Conservation (phyloP, 1,140 invertebrate species). For the Neodiprion lecontei region DNA sequence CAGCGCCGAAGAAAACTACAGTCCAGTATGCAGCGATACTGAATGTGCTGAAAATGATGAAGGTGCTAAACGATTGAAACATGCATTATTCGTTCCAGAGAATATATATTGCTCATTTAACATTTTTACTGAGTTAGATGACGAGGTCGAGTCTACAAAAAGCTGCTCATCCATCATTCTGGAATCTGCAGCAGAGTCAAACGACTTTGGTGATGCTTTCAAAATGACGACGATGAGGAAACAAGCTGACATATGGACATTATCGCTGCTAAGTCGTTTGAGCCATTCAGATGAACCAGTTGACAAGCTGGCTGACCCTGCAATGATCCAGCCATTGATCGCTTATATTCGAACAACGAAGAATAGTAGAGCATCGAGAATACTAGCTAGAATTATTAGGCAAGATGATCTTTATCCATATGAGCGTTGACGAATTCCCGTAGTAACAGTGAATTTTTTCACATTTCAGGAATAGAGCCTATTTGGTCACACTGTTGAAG, state of each 20-base stretch:
- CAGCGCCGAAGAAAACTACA: slow-evolving; percentile 53
- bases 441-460: slow-evolving; percentile 2
- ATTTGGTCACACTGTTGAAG: slow-evolving; percentile 50
- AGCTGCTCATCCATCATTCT: slow-evolving; percentile 40
- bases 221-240: slow-evolving; percentile 30
- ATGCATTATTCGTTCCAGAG: neutral
- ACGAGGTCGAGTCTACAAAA: slow-evolving; percentile 44
- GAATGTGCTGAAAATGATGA: slow-evolving; percentile 48
- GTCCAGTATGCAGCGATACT: slow-evolving; percentile 54
- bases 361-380: slow-evolving; percentile 38
- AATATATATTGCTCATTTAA: neutral
- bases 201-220: slow-evolving; percentile 21
- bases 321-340: slow-evolving; percentile 45
- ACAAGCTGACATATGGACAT: slow-evolving; percentile 35
- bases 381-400: slow-evolving; percentile 48
- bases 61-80: slow-evolving; percentile 25
- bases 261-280: slow-evolving; percentile 44
- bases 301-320: slow-evolving; percentile 46
- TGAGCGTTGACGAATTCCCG: neutral
- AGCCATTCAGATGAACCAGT: slow-evolving; percentile 42
- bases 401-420: slow-evolving; percentile 20
- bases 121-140: slow-evolving; percentile 35
- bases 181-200: slow-evolving; percentile 27
- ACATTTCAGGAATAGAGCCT: slow-evolving; percentile 44
- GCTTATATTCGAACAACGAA: slow-evolving; percentile 49